Base-by-base conservation (phyloP, 2,888 invertebrate species). In the Xanthia togata region DNA sequence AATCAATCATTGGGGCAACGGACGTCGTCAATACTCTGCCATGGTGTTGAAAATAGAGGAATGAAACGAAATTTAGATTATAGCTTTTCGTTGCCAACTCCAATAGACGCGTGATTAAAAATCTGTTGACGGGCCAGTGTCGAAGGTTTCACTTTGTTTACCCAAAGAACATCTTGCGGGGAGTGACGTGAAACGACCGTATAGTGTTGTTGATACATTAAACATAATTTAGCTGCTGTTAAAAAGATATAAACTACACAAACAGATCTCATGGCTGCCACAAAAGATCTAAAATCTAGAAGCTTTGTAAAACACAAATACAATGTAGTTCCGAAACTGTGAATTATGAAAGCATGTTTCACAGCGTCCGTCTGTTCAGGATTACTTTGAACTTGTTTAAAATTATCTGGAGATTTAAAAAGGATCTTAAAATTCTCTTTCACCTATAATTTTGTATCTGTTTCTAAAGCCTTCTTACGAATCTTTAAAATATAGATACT, bases 1-100 rank as follows among this genome's bases (percentile, higher is more conserved):
- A 70, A 87, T 89, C 75, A 86, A 88, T 88, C 88, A 88, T 75
- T 79, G 50, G 67, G 81, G 67, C 62, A 72, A 74, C 68, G 47
- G 60, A 79, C 82, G 82, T 73, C 87, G 84, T 84, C 87, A 81
- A 82, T 79, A 72, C 70, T 73, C 64, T 70, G 81, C 78, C 64
- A 73, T 62, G 81, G 73, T 71, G 74, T 74, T 79, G 77, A 81
- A 87, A 84, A 84, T 82, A 76, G 83, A 71, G 77, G 65, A 81
- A 82, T 74, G 70, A 77, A 73, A 78, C 70, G 65, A 73, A 73
- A 76, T 87, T 79, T 76, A 76, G 63, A 79, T 81, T 35, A 75
- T 47, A 11, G 60, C 38, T 70, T 78, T 69, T 26, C 50, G 67
- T 53, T 88, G 88, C 87, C 88, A 87, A 87, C 73, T 76, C 76